Percentiles rank a stretch among this genome's conserved stretches.
Conservation (phyloP, 2,888 invertebrate genomes). For the Disparrhopalites patrizii region DNA sequence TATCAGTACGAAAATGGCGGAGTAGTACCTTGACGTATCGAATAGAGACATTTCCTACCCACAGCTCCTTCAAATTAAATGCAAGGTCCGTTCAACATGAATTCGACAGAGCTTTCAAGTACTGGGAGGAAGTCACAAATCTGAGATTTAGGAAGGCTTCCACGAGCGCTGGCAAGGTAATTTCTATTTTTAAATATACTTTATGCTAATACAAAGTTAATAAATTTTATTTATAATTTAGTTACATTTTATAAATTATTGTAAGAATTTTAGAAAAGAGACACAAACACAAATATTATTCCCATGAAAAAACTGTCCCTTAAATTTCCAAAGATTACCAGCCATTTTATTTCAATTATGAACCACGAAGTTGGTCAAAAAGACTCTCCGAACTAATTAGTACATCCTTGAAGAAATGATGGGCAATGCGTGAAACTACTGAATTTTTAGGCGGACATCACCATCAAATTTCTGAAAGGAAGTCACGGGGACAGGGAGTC, state of each 20-base stretch:
- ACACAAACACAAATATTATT: not conserved
- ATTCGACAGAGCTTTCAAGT: constrained; percentile 32
- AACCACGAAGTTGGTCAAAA: too few species aligned
- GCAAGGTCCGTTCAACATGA: constrained; percentile 20
- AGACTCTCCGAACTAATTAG: too few species aligned
- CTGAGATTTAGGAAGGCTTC: constrained; percentile 37
- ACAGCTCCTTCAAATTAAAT: not conserved
- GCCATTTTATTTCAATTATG: constrained; percentile 8
- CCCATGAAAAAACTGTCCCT: constrained; percentile 15
- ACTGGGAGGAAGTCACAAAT: constrained; percentile 36
- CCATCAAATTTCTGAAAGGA: constrained; percentile 30
- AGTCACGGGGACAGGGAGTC: constrained; percentile 32
- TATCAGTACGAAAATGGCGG: constrained; percentile 7
- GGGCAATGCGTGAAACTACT: too few species aligned
- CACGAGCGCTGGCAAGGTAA: constrained; percentile 16
- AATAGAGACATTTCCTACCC: constrained; percentile 28
- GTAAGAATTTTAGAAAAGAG: not conserved
- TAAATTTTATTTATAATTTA: too few species aligned
- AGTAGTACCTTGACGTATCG: constrained; percentile 24
- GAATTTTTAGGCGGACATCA: constrained; percentile 36
- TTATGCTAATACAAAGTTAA: too few species aligned
- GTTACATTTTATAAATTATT: too few species aligned
- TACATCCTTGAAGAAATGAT: too few species aligned
- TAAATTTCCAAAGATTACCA: not conserved
- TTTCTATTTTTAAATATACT: too few species aligned